These are phyloP conservation scores for Montipora efflorescens DNA, from an alignment of 64 coral and sea anemone genomes.

Conservation along the genomic window DNA sequence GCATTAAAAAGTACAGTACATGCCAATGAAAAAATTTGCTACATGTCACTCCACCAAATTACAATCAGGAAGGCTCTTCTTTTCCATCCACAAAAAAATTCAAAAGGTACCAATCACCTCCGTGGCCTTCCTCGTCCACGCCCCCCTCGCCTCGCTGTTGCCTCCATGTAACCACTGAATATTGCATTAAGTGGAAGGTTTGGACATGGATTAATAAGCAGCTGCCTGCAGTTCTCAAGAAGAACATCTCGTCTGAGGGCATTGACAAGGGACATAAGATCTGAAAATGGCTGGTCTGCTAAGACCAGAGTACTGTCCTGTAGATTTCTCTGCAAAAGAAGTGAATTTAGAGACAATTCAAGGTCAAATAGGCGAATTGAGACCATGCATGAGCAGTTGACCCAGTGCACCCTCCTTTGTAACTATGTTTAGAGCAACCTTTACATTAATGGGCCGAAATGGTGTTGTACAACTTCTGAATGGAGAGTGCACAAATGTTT, in stretches of 20 bases:
- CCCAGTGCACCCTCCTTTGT: too few relatives aligned
- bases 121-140: slow-evolving; percentile 20
- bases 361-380: not conserved
- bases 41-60: too few relatives aligned
- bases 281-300: slow-evolving; percentile 53
- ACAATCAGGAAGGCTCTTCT: too few relatives aligned
- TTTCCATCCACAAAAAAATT: too few relatives aligned
- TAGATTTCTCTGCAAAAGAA: slow-evolving; percentile 35
- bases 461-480: too few relatives aligned
- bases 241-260: slow-evolving; percentile 57
- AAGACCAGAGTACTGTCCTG: not conserved
- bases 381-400: too few relatives aligned
- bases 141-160: not conserved
- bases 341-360: not conserved
- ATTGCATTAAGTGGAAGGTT: slow-evolving; percentile 71
- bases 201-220: slow-evolving; percentile 81
- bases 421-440: too few relatives aligned
- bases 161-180: slow-evolving; percentile 71
- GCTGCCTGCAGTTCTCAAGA: slow-evolving; percentile 48
- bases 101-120: not conserved
- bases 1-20: too few relatives aligned
- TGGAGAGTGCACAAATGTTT: too few relatives aligned
- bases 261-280: slow-evolving; percentile 67
- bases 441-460: too few relatives aligned
- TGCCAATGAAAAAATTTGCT: too few relatives aligned